Percentiles rank a stretch among this genome's conserved stretches.
Conservation (phyloP, 1,140 invertebrate genomes). For the Scaptomyza graminum region DNA sequence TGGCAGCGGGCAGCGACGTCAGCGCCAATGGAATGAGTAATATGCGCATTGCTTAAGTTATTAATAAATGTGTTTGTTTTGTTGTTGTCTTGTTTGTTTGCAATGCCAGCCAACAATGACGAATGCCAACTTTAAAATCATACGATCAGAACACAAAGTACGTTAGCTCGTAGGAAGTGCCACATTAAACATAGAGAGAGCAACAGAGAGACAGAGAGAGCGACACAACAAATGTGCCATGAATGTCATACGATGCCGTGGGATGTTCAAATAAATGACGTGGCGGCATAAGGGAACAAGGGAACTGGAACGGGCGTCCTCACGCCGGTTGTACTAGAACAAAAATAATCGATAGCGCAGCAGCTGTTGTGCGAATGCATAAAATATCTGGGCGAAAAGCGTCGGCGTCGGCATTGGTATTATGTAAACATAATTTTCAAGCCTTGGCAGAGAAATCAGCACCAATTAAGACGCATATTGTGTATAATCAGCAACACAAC, state of each 20-base stretch:
- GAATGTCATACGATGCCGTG: constrained; percentile 45
- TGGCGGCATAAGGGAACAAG: constrained; percentile 13
- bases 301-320: constrained; percentile 22
- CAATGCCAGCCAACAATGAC: constrained; percentile 41
- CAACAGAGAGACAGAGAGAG: constrained; percentile 1
- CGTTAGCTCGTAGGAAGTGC: constrained; percentile 20
- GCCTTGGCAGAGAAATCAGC: constrained; percentile 27
- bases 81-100: constrained; percentile 11
- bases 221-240: constrained; percentile 27
- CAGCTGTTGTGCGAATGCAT: constrained; percentile 46
- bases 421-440: constrained; percentile 49
- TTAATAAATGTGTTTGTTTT: constrained; percentile 41
- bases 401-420: constrained; percentile 9
- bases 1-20: constrained; percentile 40
- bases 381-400: constrained; percentile 33
- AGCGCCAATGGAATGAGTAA: constrained; percentile 46
- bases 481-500: constrained; percentile 2
- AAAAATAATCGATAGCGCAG: constrained; percentile 50
- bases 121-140: constrained; percentile 59
- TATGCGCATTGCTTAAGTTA: constrained; percentile 36
- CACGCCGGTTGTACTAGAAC: constrained; percentile 40
- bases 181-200: constrained; percentile 26
- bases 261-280: constrained; percentile 29
- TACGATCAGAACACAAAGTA: constrained; percentile 61
- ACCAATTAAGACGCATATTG: constrained; percentile 31